A percentile compares a stretch with the other conserved stretches of the same genome.
These are phyloP conservation scores for Lasiommata megera DNA, from an alignment of 2,888 invertebrate species.

Conservation along the genomic window DNA sequence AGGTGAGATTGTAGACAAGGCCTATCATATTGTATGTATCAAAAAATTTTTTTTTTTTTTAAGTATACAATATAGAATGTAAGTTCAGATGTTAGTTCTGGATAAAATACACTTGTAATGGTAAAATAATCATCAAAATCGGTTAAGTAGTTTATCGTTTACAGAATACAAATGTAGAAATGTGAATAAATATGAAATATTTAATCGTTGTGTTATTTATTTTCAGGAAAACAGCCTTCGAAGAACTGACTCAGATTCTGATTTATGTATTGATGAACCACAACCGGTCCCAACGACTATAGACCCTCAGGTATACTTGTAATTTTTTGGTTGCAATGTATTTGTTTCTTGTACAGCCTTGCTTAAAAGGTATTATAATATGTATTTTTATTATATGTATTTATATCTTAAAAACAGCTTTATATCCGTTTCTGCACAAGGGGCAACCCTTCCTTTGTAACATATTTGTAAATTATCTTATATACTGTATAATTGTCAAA, in stretches of 20 bases:
- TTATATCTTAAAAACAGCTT: no score
- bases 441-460: neutral
- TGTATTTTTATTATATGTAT: neutral
- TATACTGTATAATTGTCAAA: no score
- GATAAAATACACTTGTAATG: no score
- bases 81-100: no score
- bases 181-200: neutral
- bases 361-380: neutral
- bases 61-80: no score
- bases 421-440: neutral
- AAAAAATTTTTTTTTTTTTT: no score
- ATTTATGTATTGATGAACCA: constrained; percentile 90
- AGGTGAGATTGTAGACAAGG: no score
- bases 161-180: no score
- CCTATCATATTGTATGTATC: no score
- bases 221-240: constrained; percentile 68
- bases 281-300: constrained; percentile 65
- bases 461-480: neutral
- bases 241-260: constrained; percentile 93
- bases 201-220: neutral
- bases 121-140: no score
- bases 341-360: neutral
- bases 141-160: no score
- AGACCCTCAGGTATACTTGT: constrained; percentile 67
- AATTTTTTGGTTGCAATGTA: constrained; percentile 12